Evolutionary conservation across 2,888 invertebrate genomes (phyloP).

Genomic region (Pollenia griseotomentosa): DNA sequence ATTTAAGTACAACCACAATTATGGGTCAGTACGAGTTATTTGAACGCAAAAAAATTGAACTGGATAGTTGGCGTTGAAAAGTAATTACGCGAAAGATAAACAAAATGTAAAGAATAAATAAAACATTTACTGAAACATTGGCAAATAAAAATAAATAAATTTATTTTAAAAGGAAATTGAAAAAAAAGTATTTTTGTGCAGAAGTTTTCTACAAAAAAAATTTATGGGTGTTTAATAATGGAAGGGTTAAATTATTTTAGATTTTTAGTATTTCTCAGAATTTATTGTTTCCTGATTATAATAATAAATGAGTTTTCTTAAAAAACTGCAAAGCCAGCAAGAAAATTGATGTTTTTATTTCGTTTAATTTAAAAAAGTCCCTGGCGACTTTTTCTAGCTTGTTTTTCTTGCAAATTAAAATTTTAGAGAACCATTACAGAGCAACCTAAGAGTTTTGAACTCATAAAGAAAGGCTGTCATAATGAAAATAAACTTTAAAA

Average conservation of each 20-base stretch:
- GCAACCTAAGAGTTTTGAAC: constrained; percentile 21
- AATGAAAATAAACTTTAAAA: constrained; percentile 57
- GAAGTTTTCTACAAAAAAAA: too few relatives aligned
- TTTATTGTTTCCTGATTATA: too few relatives aligned
- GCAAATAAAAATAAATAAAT: not conserved
- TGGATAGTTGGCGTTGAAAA: constrained; percentile 25
- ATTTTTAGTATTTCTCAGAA: too few relatives aligned
- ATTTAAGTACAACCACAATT: constrained; percentile 18
- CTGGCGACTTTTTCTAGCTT: constrained; percentile 4
- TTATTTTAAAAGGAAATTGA: not conserved
- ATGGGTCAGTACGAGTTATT: constrained; percentile 27
- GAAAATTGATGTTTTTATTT: not conserved
- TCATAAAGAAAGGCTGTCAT: constrained; percentile 51
- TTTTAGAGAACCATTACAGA: constrained; percentile 14
- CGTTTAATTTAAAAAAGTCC: not conserved
- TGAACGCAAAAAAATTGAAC: constrained; percentile 4
- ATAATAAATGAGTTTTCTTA: not conserved
- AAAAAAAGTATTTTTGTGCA: not conserved
- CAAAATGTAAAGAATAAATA: constrained; percentile 14
- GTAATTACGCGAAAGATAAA: constrained; percentile 27
- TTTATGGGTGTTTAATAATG: too few relatives aligned
- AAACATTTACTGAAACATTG: not conserved
- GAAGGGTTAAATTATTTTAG: too few relatives aligned
- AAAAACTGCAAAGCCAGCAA: not conserved
- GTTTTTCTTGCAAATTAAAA: constrained; percentile 59